phyloP scores from a whole-genome alignment of 2,113 vertebrate genomes.

The Myotis lucifugus region DNA sequence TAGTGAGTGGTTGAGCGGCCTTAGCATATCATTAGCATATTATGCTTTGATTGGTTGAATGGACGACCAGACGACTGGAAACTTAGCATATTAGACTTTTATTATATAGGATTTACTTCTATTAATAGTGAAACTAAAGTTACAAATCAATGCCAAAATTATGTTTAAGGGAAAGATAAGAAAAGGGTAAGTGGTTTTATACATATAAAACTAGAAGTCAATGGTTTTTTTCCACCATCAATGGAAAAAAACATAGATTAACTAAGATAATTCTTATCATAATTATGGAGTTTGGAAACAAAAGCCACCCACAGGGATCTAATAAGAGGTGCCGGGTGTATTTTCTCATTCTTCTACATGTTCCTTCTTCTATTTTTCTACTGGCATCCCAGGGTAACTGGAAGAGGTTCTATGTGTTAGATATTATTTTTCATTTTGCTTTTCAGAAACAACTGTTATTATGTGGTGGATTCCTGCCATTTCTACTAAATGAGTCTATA shows the following conservation, averaged over 20 bases:
- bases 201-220: not conserved
- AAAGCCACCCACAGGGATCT: not conserved
- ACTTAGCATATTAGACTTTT: no score
- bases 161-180: slow-evolving; percentile 1
- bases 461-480: not conserved
- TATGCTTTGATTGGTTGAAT: no score
- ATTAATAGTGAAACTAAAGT: not conserved
- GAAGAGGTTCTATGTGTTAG: not conserved
- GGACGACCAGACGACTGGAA: no score
- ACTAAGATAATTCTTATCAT: not conserved
- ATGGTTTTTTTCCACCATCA: not conserved
- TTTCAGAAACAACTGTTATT: not conserved
- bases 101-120: not conserved
- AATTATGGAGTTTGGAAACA: slow-evolving; percentile 10
- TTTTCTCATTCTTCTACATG: not conserved
- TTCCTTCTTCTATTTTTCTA: not conserved
- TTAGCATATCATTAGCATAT: no score
- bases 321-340: not conserved
- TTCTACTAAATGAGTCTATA: not conserved
- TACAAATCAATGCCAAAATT: not conserved
- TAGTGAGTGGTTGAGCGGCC: no score
- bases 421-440: not conserved
- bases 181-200: not conserved
- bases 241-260: not conserved
- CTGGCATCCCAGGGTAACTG: not conserved